Evolutionary conservation across 2,797 vertebrate genomes (phyloP).

Genomic region (Sebastes taczanowskii): DNA sequence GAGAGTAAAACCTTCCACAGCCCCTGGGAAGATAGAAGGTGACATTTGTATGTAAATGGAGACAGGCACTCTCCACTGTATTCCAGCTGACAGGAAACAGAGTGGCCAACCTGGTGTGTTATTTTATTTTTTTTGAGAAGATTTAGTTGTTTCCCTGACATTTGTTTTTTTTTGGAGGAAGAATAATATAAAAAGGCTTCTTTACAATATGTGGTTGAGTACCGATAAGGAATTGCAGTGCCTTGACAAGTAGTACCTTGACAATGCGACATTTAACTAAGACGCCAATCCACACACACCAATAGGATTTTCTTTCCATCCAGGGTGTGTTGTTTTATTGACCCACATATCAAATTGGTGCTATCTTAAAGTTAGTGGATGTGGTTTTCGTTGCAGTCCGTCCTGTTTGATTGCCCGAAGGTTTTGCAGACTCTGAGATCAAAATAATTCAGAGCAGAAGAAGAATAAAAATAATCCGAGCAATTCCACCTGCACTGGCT

Average conservation of each 20-base stretch:
- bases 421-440: not conserved
- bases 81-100: conserved; percentile 60
- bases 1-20: conserved; percentile 59
- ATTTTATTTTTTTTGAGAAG: conserved; percentile 8
- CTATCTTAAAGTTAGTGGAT: not conserved
- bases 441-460: conserved; percentile 14
- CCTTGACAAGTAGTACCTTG: not conserved
- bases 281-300: not conserved
- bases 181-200: not conserved
- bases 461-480: conserved; percentile 22
- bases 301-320: not conserved
- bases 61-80: conserved; percentile 54
- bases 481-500: conserved; percentile 45
- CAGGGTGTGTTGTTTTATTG: not conserved
- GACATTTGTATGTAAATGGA: conserved; percentile 78
- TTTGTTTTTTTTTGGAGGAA: conserved; percentile 18
- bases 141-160: conserved; percentile 42
- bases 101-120: conserved; percentile 32
- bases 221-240: not conserved
- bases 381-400: not conserved
- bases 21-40: conserved; percentile 67
- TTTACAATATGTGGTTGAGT: not conserved
- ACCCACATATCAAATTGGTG: not conserved
- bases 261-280: not conserved
- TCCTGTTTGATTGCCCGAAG: not conserved